Conservation (phyloP, 2,797 vertebrate genomes). For the Presbytis comata region DNA sequence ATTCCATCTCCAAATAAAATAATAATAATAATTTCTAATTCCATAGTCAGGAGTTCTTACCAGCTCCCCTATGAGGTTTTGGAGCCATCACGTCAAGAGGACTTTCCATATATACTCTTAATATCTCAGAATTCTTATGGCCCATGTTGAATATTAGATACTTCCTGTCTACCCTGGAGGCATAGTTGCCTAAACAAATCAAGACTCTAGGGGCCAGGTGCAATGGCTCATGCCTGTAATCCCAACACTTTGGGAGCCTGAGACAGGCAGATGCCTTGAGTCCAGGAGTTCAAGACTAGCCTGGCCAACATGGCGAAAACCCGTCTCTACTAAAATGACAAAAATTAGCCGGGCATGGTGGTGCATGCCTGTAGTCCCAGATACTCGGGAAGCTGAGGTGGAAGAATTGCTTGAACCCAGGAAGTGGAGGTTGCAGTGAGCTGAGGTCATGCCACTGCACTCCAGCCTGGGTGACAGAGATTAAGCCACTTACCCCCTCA, state of each 20-base stretch:
- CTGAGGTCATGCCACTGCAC: no score
- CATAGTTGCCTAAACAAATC: neutral
- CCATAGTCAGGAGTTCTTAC: neutral
- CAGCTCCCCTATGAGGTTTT: neutral
- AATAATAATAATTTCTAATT: neutral
- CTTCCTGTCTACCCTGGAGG: neutral
- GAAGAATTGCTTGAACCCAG: no score
- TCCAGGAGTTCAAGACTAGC: neutral
- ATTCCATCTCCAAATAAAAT: no score
- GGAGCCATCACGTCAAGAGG: neutral
- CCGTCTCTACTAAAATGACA: no score
- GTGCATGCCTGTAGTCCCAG: no score
- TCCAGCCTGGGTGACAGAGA: no score
- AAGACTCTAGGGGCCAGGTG: neutral
- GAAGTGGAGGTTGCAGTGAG: no score
- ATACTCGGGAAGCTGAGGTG: no score
- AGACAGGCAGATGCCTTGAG: neutral
- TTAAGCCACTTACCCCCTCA: neutral
- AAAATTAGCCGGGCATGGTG: no score
- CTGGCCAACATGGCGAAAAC: neutral
- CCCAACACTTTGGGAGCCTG: neutral
- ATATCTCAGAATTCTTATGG: conserved; percentile 6
- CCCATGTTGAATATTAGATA: neutral
- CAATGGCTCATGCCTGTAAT: neutral
- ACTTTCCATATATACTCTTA: neutral